Percentiles rank a stretch among this genome's conserved stretches.
These are phyloP conservation scores for Papio anubis DNA, from an alignment of 2,113 vertebrate species.

Conservation along the genomic window DNA sequence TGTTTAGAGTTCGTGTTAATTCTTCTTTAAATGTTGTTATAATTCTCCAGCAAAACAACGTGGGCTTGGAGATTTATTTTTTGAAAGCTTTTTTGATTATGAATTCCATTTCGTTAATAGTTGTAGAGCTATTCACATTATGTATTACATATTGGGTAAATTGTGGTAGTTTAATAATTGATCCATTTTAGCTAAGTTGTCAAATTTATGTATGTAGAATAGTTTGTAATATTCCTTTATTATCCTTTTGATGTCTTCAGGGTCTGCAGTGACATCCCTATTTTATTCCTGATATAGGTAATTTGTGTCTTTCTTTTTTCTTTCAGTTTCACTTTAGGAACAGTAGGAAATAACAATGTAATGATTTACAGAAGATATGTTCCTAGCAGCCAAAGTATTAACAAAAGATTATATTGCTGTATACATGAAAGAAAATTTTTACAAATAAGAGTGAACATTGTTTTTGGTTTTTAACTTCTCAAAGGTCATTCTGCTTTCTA, in stretches of 20 bases:
- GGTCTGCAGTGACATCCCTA: not conserved
- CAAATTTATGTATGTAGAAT: not conserved
- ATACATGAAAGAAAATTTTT: not conserved
- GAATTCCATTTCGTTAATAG: constrained; percentile 16
- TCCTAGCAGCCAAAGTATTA: constrained; percentile 41
- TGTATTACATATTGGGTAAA: not conserved
- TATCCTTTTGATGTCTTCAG: not conserved
- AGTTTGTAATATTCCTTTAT: not conserved
- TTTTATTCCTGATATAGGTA: not conserved
- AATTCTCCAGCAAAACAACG: not conserved
- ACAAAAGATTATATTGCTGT: not conserved
- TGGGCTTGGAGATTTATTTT: not conserved
- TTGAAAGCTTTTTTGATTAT: not conserved
- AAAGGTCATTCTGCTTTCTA: not conserved
- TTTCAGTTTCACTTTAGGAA: constrained; percentile 61
- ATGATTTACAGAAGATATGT: constrained; percentile 54
- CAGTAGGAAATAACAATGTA: constrained; percentile 61
- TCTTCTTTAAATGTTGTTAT: not conserved
- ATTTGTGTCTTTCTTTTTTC: not conserved
- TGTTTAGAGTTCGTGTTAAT: not conserved
- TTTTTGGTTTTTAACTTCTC: not conserved
- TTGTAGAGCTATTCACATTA: not conserved
- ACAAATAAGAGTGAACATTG: not conserved
- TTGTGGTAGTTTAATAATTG: not conserved
- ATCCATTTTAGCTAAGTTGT: not conserved